phyloP scores from a whole-genome alignment of 2,113 vertebrate species.

The Pycnonotus jocosus region DNA sequence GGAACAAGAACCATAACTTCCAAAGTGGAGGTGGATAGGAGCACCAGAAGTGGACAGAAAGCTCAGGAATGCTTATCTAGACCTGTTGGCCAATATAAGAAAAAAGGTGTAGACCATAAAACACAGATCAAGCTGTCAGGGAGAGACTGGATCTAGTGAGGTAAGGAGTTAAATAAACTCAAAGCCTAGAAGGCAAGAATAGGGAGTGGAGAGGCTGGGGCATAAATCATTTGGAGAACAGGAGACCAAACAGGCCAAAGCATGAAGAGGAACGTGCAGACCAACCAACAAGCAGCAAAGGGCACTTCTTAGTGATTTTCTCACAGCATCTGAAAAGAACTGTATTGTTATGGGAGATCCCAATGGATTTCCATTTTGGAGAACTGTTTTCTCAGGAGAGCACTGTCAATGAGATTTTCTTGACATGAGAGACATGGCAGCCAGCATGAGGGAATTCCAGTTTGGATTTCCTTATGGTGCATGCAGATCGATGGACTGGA shows the following conservation, averaged over 20 bases:
- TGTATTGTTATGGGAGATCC: neutral
- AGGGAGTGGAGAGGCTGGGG: neutral
- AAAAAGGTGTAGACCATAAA: neutral
- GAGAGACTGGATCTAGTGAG: neutral
- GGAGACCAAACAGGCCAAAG: neutral
- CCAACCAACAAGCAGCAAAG: neutral
- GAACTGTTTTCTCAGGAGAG: neutral
- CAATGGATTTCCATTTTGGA: neutral
- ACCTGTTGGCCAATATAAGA: neutral
- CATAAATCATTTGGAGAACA: neutral
- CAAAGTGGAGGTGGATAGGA: neutral
- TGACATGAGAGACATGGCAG: neutral
- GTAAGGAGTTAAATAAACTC: neutral
- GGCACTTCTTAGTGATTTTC: neutral
- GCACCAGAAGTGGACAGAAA: neutral
- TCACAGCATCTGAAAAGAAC: neutral
- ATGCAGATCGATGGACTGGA: neutral
- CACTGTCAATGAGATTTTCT: neutral
- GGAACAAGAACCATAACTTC: neutral
- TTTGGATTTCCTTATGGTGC: neutral
- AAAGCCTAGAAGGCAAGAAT: neutral
- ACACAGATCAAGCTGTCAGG: neutral
- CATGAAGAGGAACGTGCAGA: neutral
- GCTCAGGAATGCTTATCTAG: neutral
- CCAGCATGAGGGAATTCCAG: neutral